These are phyloP conservation scores for Lutraria lutraria DNA, from an alignment of 2,888 invertebrate species.

Conservation along the genomic window DNA sequence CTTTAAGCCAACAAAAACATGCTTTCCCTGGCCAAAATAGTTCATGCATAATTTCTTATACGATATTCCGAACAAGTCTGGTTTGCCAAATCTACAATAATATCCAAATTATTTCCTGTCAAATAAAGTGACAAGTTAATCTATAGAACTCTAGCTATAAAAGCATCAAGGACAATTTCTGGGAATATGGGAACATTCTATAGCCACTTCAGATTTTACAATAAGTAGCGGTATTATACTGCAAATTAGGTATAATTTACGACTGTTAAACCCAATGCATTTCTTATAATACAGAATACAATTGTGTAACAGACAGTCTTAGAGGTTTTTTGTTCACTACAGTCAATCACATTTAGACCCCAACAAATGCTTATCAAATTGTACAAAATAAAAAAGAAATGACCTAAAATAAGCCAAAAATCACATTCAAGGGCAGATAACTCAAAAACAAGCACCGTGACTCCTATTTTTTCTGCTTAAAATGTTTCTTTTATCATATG, in stretches of 20 bases:
- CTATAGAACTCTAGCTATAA: neutral
- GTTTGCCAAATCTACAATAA: slow-evolving; percentile 3
- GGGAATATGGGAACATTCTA: neutral
- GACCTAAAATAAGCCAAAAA: no score
- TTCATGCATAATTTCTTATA: neutral
- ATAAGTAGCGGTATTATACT: neutral
- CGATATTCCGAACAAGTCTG: neutral
- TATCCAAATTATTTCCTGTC: neutral
- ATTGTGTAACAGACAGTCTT: no score
- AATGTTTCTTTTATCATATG: no score
- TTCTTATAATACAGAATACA: neutral
- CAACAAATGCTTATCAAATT: no score
- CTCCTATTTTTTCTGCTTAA: no score
- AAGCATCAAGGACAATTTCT: neutral
- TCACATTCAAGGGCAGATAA: no score
- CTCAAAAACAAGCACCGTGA: no score
- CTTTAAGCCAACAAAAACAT: no score
- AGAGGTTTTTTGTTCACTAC: no score
- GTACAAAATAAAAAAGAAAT: no score
- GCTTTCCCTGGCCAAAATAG: no score
- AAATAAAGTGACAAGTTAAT: slow-evolving; percentile 20
- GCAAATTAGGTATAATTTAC: neutral
- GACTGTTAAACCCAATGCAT: neutral
- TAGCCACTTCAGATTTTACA: neutral
- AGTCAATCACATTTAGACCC: no score